Evolutionary conservation across 2,797 vertebrate genomes (phyloP), one percentile per base, ranked within the genome.

Genomic region (Leuciscus waleckii): DNA sequence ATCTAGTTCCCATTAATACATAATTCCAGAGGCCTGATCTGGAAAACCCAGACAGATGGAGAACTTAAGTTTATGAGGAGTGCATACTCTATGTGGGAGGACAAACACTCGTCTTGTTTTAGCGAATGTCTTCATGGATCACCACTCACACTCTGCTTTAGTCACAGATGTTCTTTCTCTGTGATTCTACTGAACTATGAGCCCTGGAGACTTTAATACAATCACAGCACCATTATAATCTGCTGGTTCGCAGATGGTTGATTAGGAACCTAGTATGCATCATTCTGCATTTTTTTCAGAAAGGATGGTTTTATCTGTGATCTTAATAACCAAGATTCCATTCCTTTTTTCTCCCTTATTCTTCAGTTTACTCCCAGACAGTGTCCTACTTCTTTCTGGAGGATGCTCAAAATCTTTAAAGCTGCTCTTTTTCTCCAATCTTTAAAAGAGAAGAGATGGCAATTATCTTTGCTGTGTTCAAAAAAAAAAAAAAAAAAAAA

Each of bases 141-240:
- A 41, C 58, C 81, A 21, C 0, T 84, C 35, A 84, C 74, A 49
- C 43, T 67, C 29, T 51, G 41, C 41, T 74, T 82, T 43, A 46
- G 39, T 37, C 69, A 51, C 58, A 75, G 21, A 23, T 26, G 21
- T 61, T n/a, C 23, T 61, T 35, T 73, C 8, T 75, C 41, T 75
- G 56, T 32, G 51, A 82, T 82, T 73, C 39, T 35, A 41, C 23
- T 19, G 37, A 26, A 81, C 69, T 61, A 56, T 7, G 4, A 58
- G 51, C 69, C 81, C 58, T 58, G 49, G 5, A 71, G 80, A 82
- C 54, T 56, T 82, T 56, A 82, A 82, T 46, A 61, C 37, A 78
- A 78, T 63, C 76, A 78, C 76, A 61, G 56, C 23, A 46, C 51
- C 26, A 13, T 82, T 74, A 63, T 46, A 46, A 73, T 82, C 69